phyloP scores from a whole-genome alignment of 1,140 invertebrate genomes.

The Polypedilum pembai region DNA sequence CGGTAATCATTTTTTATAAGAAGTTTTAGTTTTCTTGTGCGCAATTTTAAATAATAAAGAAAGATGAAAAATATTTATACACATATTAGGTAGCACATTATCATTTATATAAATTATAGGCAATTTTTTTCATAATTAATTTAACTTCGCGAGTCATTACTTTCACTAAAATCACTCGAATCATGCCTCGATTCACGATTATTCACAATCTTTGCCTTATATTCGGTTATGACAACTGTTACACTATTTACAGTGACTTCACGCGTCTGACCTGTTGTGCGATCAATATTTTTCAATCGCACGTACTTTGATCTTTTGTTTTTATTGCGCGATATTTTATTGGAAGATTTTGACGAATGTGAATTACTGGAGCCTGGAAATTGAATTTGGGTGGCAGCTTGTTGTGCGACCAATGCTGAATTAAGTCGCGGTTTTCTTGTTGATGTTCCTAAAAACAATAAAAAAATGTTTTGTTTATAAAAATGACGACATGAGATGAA shows the following conservation, averaged over 20 bases:
- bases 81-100: too few species aligned
- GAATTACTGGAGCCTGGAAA: slow-evolving; percentile 38
- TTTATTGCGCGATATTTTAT: slow-evolving; percentile 41
- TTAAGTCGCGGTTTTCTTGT: slow-evolving; percentile 89
- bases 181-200: slow-evolving; percentile 39
- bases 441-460: slow-evolving; percentile 55
- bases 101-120: background rate
- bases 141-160: slow-evolving; percentile 44
- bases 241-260: slow-evolving; percentile 94
- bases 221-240: slow-evolving; percentile 93
- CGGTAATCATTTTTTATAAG: too few species aligned
- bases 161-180: slow-evolving; percentile 44
- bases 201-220: slow-evolving; percentile 73
- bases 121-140: background rate
- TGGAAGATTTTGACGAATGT: slow-evolving; percentile 46
- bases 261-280: slow-evolving; percentile 67
- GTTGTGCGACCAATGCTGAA: slow-evolving; percentile 87
- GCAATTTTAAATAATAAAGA: too few species aligned
- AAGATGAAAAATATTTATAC: too few species aligned
- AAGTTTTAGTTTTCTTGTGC: too few species aligned
- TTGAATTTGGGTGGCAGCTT: slow-evolving; percentile 54
- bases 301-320: slow-evolving; percentile 57
- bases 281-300: slow-evolving; percentile 68
- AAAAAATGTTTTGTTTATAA: slow-evolving; percentile 2
- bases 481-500: background rate